Evolutionary conservation across 2,888 invertebrate genomes (phyloP).

Genomic region (Caenorhabditis afra): DNA sequence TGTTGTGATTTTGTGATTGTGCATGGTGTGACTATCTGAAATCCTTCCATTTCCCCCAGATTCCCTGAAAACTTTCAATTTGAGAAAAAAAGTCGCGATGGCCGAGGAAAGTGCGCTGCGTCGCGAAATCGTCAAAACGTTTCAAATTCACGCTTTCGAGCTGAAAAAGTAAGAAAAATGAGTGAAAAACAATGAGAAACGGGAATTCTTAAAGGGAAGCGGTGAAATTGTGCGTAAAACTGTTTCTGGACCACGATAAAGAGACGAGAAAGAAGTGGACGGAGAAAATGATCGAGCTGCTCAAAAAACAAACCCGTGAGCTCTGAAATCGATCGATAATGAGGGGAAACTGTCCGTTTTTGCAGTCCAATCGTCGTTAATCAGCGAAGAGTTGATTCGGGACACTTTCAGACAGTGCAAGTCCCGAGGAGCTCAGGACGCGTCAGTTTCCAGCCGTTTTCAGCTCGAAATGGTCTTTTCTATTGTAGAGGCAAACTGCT

Average conservation of each 20-base stretch:
- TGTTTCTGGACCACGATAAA: slow-evolving; percentile 61
- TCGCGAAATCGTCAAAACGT: slow-evolving; percentile 51
- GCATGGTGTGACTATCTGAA: slow-evolving; percentile 40
- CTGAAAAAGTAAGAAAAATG: slow-evolving; percentile 42
- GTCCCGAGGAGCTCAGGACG: slow-evolving; percentile 57
- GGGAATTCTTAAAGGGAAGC: slow-evolving; percentile 57
- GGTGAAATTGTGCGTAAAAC: slow-evolving; percentile 60
- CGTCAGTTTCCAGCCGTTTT: slow-evolving; percentile 28
- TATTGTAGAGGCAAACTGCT: slow-evolving; percentile 62
- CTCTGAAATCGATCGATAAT: background rate
- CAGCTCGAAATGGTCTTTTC: background rate
- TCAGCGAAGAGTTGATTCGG: slow-evolving; percentile 48
- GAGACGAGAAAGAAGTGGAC: slow-evolving; percentile 63
- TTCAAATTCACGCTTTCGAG: slow-evolving; percentile 59
- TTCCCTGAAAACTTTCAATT: background rate
- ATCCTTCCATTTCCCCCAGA: background rate
- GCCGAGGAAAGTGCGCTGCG: slow-evolving; percentile 40
- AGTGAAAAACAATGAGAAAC: background rate
- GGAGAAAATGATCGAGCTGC: slow-evolving; percentile 64
- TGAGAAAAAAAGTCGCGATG: slow-evolving; percentile 6
- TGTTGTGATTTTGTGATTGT: slow-evolving; percentile 14
- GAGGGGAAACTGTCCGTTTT: background rate
- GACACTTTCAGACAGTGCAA: slow-evolving; percentile 59
- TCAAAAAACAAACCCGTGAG: slow-evolving; percentile 70
- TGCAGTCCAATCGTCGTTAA: slow-evolving; percentile 52